These are phyloP conservation scores for Trichopria drosophilae DNA, from an alignment of 2,888 invertebrate genomes.

Conservation along the genomic window DNA sequence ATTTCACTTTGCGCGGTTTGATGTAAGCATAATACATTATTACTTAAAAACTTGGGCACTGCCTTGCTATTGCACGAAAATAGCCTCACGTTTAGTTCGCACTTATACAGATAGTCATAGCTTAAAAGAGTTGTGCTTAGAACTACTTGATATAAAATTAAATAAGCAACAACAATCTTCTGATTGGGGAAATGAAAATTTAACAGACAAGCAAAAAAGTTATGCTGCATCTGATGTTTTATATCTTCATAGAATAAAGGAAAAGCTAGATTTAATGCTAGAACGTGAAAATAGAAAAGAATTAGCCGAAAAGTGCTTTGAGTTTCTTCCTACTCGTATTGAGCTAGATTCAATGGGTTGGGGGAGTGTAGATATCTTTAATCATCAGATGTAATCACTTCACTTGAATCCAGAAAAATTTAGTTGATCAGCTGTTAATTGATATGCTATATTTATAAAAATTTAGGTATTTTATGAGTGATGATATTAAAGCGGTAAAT, in stretches of 20 bases:
- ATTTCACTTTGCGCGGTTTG: conserved; percentile 20
- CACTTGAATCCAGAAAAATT: conserved; percentile 18
- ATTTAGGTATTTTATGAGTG: conserved; percentile 25
- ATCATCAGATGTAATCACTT: conserved; percentile 17
- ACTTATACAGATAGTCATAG: conserved; percentile 20
- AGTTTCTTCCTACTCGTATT: conserved; percentile 24
- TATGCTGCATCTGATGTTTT: conserved; percentile 27
- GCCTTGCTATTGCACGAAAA: conserved; percentile 17
- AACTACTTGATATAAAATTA: conserved; percentile 24
- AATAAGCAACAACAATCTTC: conserved; percentile 24
- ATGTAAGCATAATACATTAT: conserved; percentile 14
- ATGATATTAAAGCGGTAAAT: conserved; percentile 21
- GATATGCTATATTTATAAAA: conserved; percentile 22
- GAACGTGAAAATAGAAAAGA: conserved; percentile 22
- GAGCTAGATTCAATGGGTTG: conserved; percentile 22
- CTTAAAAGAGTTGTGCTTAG: conserved; percentile 18
- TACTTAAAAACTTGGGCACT: conserved; percentile 12
- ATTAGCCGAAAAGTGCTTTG: conserved; percentile 24
- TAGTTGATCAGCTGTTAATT: conserved; percentile 22
- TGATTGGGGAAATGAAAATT: conserved; percentile 24
- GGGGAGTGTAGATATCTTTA: conserved; percentile 22
- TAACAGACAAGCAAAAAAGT: conserved; percentile 24
- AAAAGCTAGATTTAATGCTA: conserved; percentile 21
- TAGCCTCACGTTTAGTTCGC: conserved; percentile 16
- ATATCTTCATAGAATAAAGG: conserved; percentile 22